These are phyloP conservation scores for Artemisiospiza belli DNA, from an alignment of 2,113 vertebrate species.

Conservation along the genomic window DNA sequence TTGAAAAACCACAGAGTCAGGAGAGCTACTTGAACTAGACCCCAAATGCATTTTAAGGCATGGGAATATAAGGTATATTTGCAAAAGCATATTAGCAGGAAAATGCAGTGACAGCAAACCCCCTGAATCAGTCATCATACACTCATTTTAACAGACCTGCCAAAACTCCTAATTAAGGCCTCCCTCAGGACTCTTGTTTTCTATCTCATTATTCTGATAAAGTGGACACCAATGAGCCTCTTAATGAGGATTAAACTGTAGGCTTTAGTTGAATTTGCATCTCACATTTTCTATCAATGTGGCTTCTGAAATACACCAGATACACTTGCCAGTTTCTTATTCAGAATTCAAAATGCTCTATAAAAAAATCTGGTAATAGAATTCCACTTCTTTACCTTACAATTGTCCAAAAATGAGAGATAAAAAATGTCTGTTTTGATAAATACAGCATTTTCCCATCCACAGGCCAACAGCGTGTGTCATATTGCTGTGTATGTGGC, in stretches of 20 bases:
- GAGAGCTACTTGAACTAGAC: neutral
- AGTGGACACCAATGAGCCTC: constrained; percentile 57
- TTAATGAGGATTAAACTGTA: constrained; percentile 64
- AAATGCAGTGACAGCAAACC: neutral
- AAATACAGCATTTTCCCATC: constrained; percentile 11
- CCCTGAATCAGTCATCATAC: neutral
- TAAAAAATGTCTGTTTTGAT: constrained; percentile 32
- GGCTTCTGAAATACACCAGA: neutral
- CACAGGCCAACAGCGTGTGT: constrained; percentile 25
- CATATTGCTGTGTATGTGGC: constrained; percentile 36
- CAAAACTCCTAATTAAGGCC: constrained; percentile 50
- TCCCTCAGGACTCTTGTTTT: constrained; percentile 43
- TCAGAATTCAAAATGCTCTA: neutral
- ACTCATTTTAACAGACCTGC: constrained; percentile 33
- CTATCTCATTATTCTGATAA: constrained; percentile 65
- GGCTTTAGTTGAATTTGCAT: constrained; percentile 57
- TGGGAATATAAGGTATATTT: neutral
- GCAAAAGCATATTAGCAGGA: neutral
- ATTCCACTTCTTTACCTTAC: neutral
- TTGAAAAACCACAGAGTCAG: neutral
- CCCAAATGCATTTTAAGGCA: neutral
- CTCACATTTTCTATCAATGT: neutral
- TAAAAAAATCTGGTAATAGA: neutral
- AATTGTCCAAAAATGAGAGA: neutral
- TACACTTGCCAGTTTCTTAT: neutral